Evolutionary conservation across 2,797 vertebrate genomes (phyloP).

Genomic region (Antrozous pallidus): DNA sequence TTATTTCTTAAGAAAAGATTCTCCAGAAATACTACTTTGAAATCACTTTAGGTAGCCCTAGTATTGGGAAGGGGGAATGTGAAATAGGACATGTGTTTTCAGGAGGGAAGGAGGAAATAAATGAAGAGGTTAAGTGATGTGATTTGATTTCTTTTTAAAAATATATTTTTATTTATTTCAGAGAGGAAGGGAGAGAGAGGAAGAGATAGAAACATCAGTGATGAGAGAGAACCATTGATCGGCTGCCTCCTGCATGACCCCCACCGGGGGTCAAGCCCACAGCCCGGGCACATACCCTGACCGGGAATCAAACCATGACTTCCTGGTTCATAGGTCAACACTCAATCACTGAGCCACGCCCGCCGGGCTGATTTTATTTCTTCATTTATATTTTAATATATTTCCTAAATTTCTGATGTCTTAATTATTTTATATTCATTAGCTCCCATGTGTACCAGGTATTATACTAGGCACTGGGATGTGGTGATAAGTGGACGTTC

Average conservation of each 20-base stretch:
- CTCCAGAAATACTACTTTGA: neutral
- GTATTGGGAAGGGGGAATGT: neutral
- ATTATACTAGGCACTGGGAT: neutral
- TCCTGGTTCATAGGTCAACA: neutral
- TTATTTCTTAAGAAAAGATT: neutral
- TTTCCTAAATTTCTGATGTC: neutral
- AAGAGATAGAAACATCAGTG: no score
- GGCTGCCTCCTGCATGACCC: no score
- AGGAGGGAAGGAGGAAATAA: neutral
- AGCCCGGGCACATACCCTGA: no score
- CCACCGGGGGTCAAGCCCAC: no score
- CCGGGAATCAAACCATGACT: neutral
- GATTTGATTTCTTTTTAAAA: neutral
- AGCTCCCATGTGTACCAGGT: neutral
- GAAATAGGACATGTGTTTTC: slow-evolving; percentile 4
- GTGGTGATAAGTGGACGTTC: neutral
- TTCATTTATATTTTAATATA: neutral
- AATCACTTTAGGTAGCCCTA: slow-evolving; percentile 3
- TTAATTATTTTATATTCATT: slow-evolving; percentile 1
- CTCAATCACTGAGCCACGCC: neutral
- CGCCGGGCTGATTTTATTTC: no score
- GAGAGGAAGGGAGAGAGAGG: no score
- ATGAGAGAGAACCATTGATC: no score
- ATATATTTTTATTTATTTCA: neutral
- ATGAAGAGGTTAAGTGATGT: neutral